Evolutionary conservation across 2,888 invertebrate species (phyloP).

Genomic region (Pardosa pseudoannulata): DNA sequence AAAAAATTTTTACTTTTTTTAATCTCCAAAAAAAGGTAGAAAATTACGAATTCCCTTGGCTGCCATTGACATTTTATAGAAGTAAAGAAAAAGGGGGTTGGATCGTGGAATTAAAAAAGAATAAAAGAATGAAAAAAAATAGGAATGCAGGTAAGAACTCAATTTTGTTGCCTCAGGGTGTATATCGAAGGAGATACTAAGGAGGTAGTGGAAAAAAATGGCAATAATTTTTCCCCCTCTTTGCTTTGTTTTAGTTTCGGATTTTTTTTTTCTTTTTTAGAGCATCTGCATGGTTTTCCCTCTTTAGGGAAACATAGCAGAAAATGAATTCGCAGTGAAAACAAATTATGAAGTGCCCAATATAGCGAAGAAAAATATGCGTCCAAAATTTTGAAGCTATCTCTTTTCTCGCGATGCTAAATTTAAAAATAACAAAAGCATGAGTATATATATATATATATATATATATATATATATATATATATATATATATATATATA

Average conservation of each 20-base stretch:
- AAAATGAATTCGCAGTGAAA: background rate
- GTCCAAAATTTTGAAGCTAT: background rate
- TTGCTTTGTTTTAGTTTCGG: background rate
- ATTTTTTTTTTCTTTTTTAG: too few species aligned
- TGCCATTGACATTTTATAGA: slow-evolving; percentile 65
- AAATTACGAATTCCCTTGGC: slow-evolving; percentile 64
- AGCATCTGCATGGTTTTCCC: background rate
- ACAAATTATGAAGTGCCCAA: background rate
- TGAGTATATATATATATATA: too few species aligned
- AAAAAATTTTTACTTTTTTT: slow-evolving; percentile 2
- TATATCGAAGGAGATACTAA: background rate
- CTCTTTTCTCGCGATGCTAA: too few species aligned
- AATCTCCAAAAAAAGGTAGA: slow-evolving; percentile 58
- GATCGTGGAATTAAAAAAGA: slow-evolving; percentile 41
- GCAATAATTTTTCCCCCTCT: too few species aligned
- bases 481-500: too few species aligned
- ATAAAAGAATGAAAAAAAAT: too few species aligned
- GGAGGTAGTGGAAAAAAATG: background rate
- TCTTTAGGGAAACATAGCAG: background rate
- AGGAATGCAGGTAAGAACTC: slow-evolving; percentile 28
- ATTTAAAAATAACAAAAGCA: too few species aligned
- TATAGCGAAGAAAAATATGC: background rate
- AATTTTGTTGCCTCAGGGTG: slow-evolving; percentile 40
- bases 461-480: too few species aligned
- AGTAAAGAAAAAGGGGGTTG: slow-evolving; percentile 8